Evolutionary conservation across 1,140 invertebrate genomes (phyloP), one percentile per base, ranked within the genome.

Genomic region (Rhopalosiphum padi): DNA sequence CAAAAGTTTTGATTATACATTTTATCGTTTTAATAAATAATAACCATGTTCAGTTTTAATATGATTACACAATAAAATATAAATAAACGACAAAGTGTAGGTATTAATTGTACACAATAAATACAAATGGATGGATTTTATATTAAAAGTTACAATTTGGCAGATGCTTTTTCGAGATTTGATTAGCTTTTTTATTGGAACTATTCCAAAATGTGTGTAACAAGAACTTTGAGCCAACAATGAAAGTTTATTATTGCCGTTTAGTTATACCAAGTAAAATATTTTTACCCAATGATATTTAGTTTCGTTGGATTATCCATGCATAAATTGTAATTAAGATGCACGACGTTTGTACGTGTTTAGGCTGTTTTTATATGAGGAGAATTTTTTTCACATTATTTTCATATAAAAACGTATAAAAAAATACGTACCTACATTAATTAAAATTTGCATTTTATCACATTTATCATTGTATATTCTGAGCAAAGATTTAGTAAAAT

Each of bases 111-210:
- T 77, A 23, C 48, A 92, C 9, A 55, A 51, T 15, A n/a, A 85
- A 93, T 43, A 85, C 37, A 51, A 53, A 93, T 22, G 48, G 43
- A 30, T 22, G 46, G 37, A 41, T 91, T 41, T 85, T 35, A 53
- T 41, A 51, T 93, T 93, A 48, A 30, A 53, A 86, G 82, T 93
- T 86, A 86, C n/a, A 93, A 37, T 86, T 93, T 93, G 91, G 91
- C 91, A 85, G 77, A 93, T 93, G 82, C 30, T 86, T 41, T 23
- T 93, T 93, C 22, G 43, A 86, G 48, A 93, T 93, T 93, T 93
- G 91, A 93, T 93, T 86, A 86, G 53, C 89, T 43, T 68, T 90
- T 90, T 92, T 53, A 23, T 93, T 93, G 91, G 91, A 53, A 48
- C 0, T 1, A n/a, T 43, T 86, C 91, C 91, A 93, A 93, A 53